Conservation (phyloP, 1,140 invertebrate genomes). For the Andrena cerasifolii region DNA sequence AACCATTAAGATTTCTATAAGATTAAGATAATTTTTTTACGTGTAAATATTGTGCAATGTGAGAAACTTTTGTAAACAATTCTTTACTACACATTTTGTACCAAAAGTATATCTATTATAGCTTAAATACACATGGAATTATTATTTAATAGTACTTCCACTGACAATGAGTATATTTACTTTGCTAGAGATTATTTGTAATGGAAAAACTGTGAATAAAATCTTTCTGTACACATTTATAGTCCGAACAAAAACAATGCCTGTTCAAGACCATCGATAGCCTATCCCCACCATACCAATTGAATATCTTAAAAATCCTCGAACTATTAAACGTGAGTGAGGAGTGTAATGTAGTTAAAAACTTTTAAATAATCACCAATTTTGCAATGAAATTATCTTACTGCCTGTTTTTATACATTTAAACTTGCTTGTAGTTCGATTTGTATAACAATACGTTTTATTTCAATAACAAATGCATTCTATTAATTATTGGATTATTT, state of each 20-base stretch:
- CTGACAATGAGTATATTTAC: too few relatives aligned
- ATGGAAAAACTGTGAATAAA: slow-evolving; percentile 2
- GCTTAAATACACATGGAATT: neutral
- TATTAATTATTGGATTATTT: neutral
- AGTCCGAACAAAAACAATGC: too few relatives aligned
- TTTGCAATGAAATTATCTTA: neutral
- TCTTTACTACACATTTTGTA: slow-evolving; percentile 29
- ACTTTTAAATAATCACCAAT: neutral
- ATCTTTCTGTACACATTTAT: slow-evolving; percentile 19
- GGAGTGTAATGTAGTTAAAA: slow-evolving; percentile 17
- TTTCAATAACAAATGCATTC: neutral
- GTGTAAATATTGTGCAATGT: too few relatives aligned
- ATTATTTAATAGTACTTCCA: too few relatives aligned
- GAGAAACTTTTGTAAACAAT: too few relatives aligned
- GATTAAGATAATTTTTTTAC: slow-evolving; percentile 7
- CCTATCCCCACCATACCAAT: too few relatives aligned
- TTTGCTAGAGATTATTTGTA: neutral
- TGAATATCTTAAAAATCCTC: too few relatives aligned
- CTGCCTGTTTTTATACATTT: neutral
- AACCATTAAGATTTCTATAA: slow-evolving; percentile 2
- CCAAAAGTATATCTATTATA: slow-evolving; percentile 15
- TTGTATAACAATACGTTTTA: neutral
- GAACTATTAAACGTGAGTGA: slow-evolving; percentile 36
- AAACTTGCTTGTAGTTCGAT: neutral
- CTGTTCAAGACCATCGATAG: too few relatives aligned